Conservation (phyloP, 2,113 vertebrate species). For the Motacilla tschutschensis region DNA sequence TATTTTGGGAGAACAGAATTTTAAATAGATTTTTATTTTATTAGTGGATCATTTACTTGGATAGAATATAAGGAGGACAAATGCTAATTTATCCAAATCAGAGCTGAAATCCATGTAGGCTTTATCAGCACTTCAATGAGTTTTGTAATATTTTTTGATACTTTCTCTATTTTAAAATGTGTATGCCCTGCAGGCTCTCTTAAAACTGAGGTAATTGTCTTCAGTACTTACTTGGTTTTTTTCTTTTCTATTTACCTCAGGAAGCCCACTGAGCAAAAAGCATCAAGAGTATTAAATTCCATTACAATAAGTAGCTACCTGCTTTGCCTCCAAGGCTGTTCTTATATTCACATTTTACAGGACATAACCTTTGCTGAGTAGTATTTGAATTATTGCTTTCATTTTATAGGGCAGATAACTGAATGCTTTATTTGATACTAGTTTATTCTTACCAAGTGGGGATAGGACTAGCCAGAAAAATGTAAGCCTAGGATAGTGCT, state of each 20-base stretch:
- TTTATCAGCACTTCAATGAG: background rate
- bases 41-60: background rate
- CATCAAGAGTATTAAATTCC: slow-evolving; percentile 14
- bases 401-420: slow-evolving; percentile 13
- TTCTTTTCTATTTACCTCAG: background rate
- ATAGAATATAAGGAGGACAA: background rate
- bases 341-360: slow-evolving; percentile 6
- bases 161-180: background rate
- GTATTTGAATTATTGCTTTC: slow-evolving; percentile 11
- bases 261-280: background rate
- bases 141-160: background rate
- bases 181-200: background rate
- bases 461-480: background rate
- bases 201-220: slow-evolving; percentile 1
- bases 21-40: background rate
- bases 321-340: background rate
- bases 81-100: background rate
- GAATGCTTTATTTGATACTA: slow-evolving; percentile 7
- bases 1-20: background rate
- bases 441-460: background rate
- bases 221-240: background rate
- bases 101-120: background rate
- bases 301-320: background rate
- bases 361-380: slow-evolving; percentile 25
- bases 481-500: background rate